phyloP scores from a whole-genome alignment of 2,888 invertebrate species.

The Heliconius sara region DNA sequence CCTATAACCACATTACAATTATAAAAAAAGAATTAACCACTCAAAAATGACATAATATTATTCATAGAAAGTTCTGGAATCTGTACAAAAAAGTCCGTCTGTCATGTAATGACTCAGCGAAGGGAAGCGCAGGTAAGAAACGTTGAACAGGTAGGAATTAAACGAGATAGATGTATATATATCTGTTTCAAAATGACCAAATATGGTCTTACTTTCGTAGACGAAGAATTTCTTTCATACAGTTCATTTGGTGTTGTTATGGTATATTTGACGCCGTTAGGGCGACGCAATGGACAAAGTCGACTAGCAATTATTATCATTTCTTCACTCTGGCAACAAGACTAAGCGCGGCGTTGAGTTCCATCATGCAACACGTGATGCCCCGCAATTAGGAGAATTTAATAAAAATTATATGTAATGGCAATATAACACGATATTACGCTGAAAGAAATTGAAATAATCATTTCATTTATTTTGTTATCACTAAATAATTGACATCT shows the following conservation, averaged over 20 bases:
- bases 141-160: constrained; percentile 60
- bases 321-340: no score
- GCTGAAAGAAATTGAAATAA: neutral
- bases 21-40: constrained; percentile 5
- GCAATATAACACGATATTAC: neutral
- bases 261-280: neutral
- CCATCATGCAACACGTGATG: no score
- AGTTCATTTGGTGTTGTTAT: neutral
- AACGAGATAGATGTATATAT: constrained; percentile 48
- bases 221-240: neutral
- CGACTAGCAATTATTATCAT: no score
- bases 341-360: no score
- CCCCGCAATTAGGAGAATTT: no score
- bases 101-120: constrained; percentile 55
- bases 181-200: constrained; percentile 8
- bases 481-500: constrained; percentile 1
- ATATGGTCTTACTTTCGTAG: neutral
- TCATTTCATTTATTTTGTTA: neutral
- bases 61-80: constrained; percentile 26
- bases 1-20: constrained; percentile 1
- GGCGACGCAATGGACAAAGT: neutral
- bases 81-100: constrained; percentile 20
- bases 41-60: constrained; percentile 27
- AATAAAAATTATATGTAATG: neutral
- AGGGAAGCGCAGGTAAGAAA: constrained; percentile 57